phyloP scores from a whole-genome alignment of 2,113 vertebrate species.

The Eptatretus burgeri region DNA sequence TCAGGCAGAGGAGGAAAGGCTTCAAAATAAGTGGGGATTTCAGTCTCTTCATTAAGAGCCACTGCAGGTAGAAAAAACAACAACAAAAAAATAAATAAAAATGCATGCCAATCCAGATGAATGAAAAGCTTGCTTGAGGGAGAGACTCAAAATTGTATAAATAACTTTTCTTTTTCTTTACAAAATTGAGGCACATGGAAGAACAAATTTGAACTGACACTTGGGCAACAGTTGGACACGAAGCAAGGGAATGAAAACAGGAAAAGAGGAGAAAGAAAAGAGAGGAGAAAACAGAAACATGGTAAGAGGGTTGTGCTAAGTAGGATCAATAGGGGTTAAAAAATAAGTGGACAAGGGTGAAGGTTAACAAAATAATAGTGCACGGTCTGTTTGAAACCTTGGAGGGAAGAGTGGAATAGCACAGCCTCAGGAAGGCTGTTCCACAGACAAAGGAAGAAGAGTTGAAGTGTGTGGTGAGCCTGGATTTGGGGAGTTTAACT shows the following conservation, averaged over 20 bases:
- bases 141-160: neutral
- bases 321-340: too few species aligned
- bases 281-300: too few species aligned
- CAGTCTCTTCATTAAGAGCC: slow-evolving; percentile 57
- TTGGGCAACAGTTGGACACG: neutral
- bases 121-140: neutral
- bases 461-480: too few species aligned
- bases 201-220: neutral
- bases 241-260: neutral
- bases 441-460: too few species aligned
- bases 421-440: too few species aligned
- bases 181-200: neutral
- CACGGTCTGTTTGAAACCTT: too few species aligned
- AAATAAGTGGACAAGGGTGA: too few species aligned
- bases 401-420: too few species aligned
- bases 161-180: neutral
- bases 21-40: slow-evolving; percentile 89
- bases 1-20: slow-evolving; percentile 95
- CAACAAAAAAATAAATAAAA: neutral
- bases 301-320: too few species aligned
- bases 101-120: neutral
- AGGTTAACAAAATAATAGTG: too few species aligned
- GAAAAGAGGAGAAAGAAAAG: too few species aligned
- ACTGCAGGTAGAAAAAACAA: slow-evolving; percentile 23
- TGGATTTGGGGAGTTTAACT: too few species aligned